Evolutionary conservation across 2,888 invertebrate genomes (phyloP).

Genomic region (Cataglyphis livida): DNA sequence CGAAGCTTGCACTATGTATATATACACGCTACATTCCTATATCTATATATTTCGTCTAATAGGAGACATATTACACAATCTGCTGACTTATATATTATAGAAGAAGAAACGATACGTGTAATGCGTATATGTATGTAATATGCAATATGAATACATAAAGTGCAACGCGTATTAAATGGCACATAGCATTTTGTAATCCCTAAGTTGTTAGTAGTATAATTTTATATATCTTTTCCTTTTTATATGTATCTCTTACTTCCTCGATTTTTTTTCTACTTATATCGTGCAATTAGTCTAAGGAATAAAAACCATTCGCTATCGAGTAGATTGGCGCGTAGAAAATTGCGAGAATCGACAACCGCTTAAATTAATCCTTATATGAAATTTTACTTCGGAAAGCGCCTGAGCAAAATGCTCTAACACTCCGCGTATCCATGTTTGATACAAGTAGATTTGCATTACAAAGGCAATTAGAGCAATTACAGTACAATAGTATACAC

Average conservation of each 20-base stretch:
- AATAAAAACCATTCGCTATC: background rate
- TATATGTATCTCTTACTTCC: background rate
- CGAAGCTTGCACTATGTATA: conserved; percentile 25
- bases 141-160: background rate
- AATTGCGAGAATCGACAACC: background rate
- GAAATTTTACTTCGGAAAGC: conserved; percentile 6
- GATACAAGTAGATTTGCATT: background rate
- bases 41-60: conserved; percentile 20
- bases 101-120: background rate
- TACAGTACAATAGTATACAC: background rate
- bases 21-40: conserved; percentile 23
- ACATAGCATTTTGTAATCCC: background rate
- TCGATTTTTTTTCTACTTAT: too few relatives aligned
- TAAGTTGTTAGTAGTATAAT: background rate
- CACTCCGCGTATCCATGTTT: background rate
- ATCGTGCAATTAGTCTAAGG: background rate
- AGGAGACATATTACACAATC: conserved; percentile 21
- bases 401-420: background rate
- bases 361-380: background rate
- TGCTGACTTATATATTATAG: conserved; percentile 15
- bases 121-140: background rate
- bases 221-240: background rate
- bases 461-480: conserved; percentile 1
- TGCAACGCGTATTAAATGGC: background rate
- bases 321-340: background rate